These are phyloP conservation scores for Oxytorus armatus DNA, from an alignment of 2,888 invertebrate genomes.

Conservation along the genomic window DNA sequence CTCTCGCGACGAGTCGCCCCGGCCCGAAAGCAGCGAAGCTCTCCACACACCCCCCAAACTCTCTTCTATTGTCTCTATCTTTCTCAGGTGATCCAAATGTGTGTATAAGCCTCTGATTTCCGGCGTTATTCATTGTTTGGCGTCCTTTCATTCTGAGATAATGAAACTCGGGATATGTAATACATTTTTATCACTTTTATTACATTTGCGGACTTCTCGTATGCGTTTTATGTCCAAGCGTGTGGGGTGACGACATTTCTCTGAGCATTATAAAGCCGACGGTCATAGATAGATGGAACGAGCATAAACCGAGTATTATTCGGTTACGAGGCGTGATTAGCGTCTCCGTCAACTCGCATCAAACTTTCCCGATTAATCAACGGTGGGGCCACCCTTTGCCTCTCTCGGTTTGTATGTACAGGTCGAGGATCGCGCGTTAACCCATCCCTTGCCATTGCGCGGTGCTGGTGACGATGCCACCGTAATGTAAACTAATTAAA, in stretches of 20 bases:
- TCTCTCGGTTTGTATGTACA: conserved; percentile 35
- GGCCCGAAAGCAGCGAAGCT: conserved; percentile 29
- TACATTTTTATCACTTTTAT: conserved; percentile 16
- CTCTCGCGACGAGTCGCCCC: conserved; percentile 55
- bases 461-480: conserved; percentile 80
- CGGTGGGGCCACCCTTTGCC: conserved; percentile 70
- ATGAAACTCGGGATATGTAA: not conserved
- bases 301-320: conserved; percentile 75
- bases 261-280: conserved; percentile 73
- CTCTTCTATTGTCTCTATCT: conserved; percentile 53
- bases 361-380: conserved; percentile 84
- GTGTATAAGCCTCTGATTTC: conserved; percentile 23
- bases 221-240: not conserved
- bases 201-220: not conserved
- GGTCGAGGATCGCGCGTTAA: conserved; percentile 53
- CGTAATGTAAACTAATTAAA: conserved; percentile 84
- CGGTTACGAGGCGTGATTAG: conserved; percentile 83
- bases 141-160: not conserved
- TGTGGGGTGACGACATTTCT: conserved; percentile 32
- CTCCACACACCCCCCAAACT: conserved; percentile 12
- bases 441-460: conserved; percentile 71
- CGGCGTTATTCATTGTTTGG: conserved; percentile 1
- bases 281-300: conserved; percentile 62
- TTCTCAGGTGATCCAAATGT: conserved; percentile 37
- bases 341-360: conserved; percentile 82